These are phyloP conservation scores for Apeira syringaria DNA, from an alignment of 2,888 invertebrate genomes.

Conservation along the genomic window DNA sequence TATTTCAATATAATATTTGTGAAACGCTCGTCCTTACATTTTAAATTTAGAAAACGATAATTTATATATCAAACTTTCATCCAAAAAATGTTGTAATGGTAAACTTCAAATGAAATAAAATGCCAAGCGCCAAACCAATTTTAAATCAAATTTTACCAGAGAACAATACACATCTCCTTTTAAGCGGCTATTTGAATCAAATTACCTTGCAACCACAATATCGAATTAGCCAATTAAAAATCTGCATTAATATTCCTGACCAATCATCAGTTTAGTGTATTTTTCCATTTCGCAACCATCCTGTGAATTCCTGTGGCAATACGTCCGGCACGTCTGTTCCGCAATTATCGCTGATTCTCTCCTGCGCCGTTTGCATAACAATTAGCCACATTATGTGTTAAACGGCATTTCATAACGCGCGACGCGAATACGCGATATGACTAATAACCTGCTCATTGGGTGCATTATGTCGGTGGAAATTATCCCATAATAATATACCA, in stretches of 20 bases:
- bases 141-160: too few relatives aligned
- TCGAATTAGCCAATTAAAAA: constrained; percentile 8
- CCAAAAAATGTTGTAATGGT: too few relatives aligned
- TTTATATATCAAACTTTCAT: too few relatives aligned
- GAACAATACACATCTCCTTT: too few relatives aligned
- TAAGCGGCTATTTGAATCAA: background rate
- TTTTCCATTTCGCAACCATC: constrained; percentile 3
- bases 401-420: constrained; percentile 49
- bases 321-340: constrained; percentile 27
- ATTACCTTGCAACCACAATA: background rate
- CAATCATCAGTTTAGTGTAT: constrained; percentile 14
- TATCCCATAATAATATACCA: too few relatives aligned
- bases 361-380: constrained; percentile 47
- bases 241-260: constrained; percentile 8
- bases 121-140: too few relatives aligned
- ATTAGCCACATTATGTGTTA: constrained; percentile 54
- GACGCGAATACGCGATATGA: constrained; percentile 40
- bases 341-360: constrained; percentile 39
- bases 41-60: too few relatives aligned
- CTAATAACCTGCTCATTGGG: constrained; percentile 21
- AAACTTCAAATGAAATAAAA: too few relatives aligned
- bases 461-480: constrained; percentile 12
- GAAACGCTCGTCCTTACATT: too few relatives aligned
- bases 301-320: constrained; percentile 3
- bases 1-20: too few relatives aligned